These are phyloP conservation scores for Syrista parreyssii DNA, from an alignment of 2,888 invertebrate species.

Conservation along the genomic window DNA sequence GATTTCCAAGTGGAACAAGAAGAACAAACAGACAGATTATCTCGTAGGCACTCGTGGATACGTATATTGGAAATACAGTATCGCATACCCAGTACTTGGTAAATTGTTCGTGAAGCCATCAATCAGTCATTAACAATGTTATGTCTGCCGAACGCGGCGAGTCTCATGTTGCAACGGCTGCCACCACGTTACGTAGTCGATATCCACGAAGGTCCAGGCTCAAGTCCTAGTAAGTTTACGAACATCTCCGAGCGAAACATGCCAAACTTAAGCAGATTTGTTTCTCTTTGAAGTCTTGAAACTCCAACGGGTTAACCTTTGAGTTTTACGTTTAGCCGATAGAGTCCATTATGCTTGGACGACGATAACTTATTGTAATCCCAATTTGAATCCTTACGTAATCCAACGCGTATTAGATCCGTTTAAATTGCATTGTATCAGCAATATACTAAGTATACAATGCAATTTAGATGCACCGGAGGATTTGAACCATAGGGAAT, in stretches of 20 bases:
- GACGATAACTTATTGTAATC: background rate
- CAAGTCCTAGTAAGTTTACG: background rate
- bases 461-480: background rate
- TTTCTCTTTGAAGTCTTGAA: background rate
- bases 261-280: background rate
- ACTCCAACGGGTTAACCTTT: background rate
- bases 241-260: background rate
- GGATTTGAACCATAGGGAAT: background rate
- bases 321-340: background rate
- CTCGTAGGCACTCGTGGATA: background rate
- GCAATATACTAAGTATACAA: background rate
- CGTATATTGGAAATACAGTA: background rate
- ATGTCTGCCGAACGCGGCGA: conserved; percentile 10
- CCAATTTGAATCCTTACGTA: background rate
- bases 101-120: conserved; percentile 15
- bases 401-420: background rate
- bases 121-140: conserved; percentile 30
- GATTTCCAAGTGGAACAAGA: background rate
- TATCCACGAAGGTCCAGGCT: background rate
- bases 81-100: background rate
- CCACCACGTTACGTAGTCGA: conserved; percentile 3
- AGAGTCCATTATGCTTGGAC: background rate
- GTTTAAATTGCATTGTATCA: background rate
- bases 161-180: conserved; percentile 21
- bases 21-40: background rate